phyloP scores from a whole-genome alignment of 1,140 invertebrate species.

The Hyphantria cunea region DNA sequence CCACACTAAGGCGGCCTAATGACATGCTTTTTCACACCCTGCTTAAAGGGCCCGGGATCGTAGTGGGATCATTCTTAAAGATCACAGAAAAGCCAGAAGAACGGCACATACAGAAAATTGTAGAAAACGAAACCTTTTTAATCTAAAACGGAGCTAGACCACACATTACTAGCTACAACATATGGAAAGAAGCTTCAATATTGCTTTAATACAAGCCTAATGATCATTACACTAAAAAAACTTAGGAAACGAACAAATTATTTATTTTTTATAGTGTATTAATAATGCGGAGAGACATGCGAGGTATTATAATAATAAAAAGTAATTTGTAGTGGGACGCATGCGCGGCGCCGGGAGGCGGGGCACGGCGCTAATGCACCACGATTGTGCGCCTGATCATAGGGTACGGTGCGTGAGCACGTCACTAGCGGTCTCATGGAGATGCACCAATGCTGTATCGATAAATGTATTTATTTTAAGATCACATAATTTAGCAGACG shows the following conservation, averaged over 20 bases:
- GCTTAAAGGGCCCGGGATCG: too few relatives aligned
- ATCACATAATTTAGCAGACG: too few relatives aligned
- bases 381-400: conserved; percentile 34
- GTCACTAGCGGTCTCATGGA: conserved; percentile 2
- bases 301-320: conserved; percentile 35
- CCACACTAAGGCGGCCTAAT: too few relatives aligned
- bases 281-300: neutral
- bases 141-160: too few relatives aligned
- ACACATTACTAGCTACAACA: too few relatives aligned
- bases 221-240: conserved; percentile 3
- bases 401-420: conserved; percentile 28
- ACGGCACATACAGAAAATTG: too few relatives aligned
- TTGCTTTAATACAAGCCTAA: neutral
- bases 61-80: too few relatives aligned
- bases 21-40: too few relatives aligned
- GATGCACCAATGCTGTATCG: neutral
- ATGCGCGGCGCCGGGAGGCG: conserved; percentile 21
- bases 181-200: too few relatives aligned
- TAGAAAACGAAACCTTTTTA: too few relatives aligned
- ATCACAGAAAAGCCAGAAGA: too few relatives aligned
- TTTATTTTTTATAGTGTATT: neutral
- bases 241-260: neutral
- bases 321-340: conserved; percentile 31
- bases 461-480: neutral
- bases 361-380: conserved; percentile 33